phyloP scores from a whole-genome alignment of 2,888 invertebrate genomes.

The Neria commutata region DNA sequence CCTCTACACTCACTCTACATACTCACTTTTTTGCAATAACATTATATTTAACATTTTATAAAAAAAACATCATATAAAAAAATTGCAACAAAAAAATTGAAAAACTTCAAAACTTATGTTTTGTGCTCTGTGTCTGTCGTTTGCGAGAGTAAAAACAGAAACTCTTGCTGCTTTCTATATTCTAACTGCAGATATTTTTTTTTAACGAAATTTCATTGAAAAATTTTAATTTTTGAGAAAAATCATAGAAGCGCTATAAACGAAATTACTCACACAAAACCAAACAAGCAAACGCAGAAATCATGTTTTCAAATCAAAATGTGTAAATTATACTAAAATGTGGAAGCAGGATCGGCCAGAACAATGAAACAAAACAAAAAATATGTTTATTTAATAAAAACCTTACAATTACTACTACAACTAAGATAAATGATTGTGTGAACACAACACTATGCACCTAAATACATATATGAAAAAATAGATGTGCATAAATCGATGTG shows the following conservation, averaged over 20 bases:
- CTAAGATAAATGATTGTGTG: slow-evolving; percentile 14
- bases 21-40: too few relatives aligned
- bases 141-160: slow-evolving; percentile 12
- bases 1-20: slow-evolving; percentile 14
- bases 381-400: slow-evolving; percentile 8
- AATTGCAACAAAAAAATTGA: slow-evolving; percentile 27
- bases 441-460: slow-evolving; percentile 26
- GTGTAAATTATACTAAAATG: slow-evolving; percentile 48
- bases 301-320: slow-evolving; percentile 35
- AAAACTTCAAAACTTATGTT: slow-evolving; percentile 12
- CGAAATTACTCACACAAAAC: slow-evolving; percentile 11
- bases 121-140: slow-evolving; percentile 25
- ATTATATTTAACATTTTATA: slow-evolving; percentile 13
- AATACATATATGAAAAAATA: slow-evolving; percentile 25
- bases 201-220: slow-evolving; percentile 23
- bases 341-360: slow-evolving; percentile 62
- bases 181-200: slow-evolving; percentile 14
- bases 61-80: slow-evolving; percentile 25
- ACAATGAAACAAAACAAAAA: slow-evolving; percentile 45
- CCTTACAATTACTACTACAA: too few relatives aligned
- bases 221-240: slow-evolving; percentile 26
- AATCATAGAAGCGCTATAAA: not conserved
- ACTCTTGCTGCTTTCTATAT: slow-evolving; percentile 25
- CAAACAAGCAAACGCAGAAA: slow-evolving; percentile 34
- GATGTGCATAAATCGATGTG: slow-evolving; percentile 39